phyloP scores from a whole-genome alignment of 2,797 vertebrate species.

The Ceyx erithaca region DNA sequence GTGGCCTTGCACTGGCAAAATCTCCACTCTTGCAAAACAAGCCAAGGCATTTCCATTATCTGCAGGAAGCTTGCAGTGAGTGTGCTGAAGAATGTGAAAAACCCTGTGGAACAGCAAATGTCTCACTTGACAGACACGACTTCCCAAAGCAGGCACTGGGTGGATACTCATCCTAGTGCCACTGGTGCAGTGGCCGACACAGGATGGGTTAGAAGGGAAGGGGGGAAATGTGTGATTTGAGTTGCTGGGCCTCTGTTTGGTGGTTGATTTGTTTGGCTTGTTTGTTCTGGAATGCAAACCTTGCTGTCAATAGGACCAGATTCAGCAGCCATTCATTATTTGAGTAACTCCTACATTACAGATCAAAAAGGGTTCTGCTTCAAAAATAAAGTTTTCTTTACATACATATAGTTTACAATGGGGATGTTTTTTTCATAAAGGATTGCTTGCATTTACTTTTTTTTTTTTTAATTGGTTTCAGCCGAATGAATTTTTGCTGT shows the following conservation, averaged over 20 bases:
- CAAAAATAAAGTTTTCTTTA: background rate
- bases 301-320: background rate
- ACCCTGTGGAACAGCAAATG: background rate
- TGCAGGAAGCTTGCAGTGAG: background rate
- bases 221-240: background rate
- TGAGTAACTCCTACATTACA: background rate
- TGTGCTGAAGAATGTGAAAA: background rate
- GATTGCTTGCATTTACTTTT: background rate
- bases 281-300: background rate
- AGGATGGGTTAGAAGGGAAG: background rate
- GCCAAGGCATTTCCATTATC: background rate
- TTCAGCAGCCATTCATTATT: background rate
- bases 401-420: background rate
- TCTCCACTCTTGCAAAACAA: conserved; percentile 15
- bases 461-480: background rate
- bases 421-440: background rate
- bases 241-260: background rate
- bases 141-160: background rate
- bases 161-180: background rate
- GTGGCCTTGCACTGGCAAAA: background rate
- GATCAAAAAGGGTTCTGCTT: background rate
- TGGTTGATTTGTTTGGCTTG: background rate
- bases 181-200: background rate
- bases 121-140: background rate
- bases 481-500: background rate